Conservation (phyloP, 2,113 vertebrate genomes). For the Narcine bancroftii region DNA sequence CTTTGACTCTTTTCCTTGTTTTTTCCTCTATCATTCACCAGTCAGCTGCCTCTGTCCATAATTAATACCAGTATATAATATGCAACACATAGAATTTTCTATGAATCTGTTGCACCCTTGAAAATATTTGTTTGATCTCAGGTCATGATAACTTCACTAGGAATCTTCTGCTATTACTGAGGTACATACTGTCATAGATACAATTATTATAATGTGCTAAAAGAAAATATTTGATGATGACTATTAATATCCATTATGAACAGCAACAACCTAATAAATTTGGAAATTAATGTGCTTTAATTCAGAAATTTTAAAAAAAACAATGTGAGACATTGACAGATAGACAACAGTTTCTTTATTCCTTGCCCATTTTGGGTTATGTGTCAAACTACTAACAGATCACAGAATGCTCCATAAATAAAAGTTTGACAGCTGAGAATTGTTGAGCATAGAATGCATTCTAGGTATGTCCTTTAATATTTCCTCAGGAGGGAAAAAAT, state of each 20-base stretch:
- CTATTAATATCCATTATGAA: neutral
- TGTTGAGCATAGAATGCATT: neutral
- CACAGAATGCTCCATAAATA: neutral
- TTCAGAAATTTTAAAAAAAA: neutral
- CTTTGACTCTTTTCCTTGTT: no score
- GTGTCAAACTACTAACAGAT: neutral
- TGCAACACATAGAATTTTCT: neutral
- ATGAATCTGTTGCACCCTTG: neutral
- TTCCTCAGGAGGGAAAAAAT: neutral
- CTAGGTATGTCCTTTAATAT: neutral
- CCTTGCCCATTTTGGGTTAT: no score
- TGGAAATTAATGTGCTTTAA: neutral
- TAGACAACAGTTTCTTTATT: neutral
- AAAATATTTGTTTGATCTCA: neutral
- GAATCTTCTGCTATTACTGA: neutral
- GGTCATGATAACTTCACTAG: slow-evolving; percentile 13
- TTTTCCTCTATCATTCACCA: no score
- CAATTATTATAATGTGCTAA: neutral
- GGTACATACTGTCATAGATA: neutral
- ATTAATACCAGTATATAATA: neutral
- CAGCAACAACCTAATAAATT: neutral
- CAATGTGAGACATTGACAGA: neutral
- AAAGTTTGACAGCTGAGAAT: neutral
- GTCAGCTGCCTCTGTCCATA: neutral
- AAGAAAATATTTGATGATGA: neutral